Evolutionary conservation across 2,888 invertebrate species (phyloP), one percentile per base, ranked within the genome.

Genomic region (Scrobipalpa costella): DNA sequence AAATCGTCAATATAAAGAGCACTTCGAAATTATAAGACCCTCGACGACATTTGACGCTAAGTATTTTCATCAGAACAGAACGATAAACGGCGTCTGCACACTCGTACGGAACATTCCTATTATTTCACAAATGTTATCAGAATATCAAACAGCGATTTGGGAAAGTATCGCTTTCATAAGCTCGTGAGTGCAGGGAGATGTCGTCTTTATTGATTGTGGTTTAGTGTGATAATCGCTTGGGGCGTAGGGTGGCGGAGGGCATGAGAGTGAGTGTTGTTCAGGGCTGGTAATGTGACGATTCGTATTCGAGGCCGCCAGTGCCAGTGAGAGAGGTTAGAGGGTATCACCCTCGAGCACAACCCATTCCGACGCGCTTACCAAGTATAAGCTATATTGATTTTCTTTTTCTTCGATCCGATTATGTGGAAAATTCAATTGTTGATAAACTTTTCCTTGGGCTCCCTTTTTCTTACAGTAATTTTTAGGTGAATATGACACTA

Each of bases 191-290:
- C 69, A 63, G 57, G 64, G 71, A 57, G 73, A 77, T 75, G 67
- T 74, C 61, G 65, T 64, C 77, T 71, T 71, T 84, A 73, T 64
- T 17, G 1, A n/a, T 3, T 65, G 64, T 36, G 63, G 17, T 63
- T 74, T 80, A 83, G 69, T 64, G 75, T 68, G 66, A 72, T 75
- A 76, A 76, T 83, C 73, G 77, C 58, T 50, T 78, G 77, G 65
- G 60, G 59, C 62, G 59, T 64, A 71, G 69, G 68, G 71, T 67
- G 72, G 75, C 79, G 75, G 75, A 72, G 73, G 68, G 72, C 68
- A 66, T 63, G 80, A 79, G 84, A 80, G 83, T 85, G 83, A 87
- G 88, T 89, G 88, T 88, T 85, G 86, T 88, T 88, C 87, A 88
- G 85, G 76, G 81, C 85, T 86, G 84, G 88, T 89, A 88, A 88